Evolutionary conservation across 2,888 invertebrate genomes (phyloP), one percentile per base, ranked within the genome.

Genomic region (Diadegma fenestrale): DNA sequence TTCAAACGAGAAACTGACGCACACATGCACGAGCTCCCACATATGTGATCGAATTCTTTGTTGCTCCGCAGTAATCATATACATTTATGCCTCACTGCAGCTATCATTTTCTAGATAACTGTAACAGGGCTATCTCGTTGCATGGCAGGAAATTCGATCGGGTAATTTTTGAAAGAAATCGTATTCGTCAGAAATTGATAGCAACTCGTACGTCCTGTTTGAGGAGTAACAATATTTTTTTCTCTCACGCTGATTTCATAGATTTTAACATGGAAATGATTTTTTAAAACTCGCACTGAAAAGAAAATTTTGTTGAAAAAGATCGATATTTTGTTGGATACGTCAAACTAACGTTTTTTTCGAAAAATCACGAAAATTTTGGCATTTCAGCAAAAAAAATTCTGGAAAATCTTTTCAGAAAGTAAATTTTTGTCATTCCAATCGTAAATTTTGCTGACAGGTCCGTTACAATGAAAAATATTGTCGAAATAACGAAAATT

Each of bases 71-170:
- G 48, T 84, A 80, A 80, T 76, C 72, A 68, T 54, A 66, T 37
- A 64, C 41, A 84, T 78, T 81, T 78, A 69, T 64, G 75, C 75
- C 8, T 77, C 58, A 26, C 33, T 58, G 54, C 37, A 37, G 26
- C 71, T 48, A 78, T 81, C 68, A 78, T 81, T 81, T 78, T 68
- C 48, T 43, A 72, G 72, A 64, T 54, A 51, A 33, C 26, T 58
- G 58, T 58, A 26, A 14, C 14, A 58, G 58, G 22, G 58, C 26
- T 14, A 45, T 41, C 66, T 63, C 26, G 37, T 78, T 69, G 19
- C 75, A 79, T 45, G 37, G 19, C 33, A 26, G 64, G n/a, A 63
- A 51, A 82, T 71, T 30, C 19, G 69, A 69, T 48, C 48, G 33
- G 6, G 41, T 37, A 68, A 69, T 43, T 41, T 37, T 43, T 45